phyloP scores from a whole-genome alignment of 1,140 invertebrate genomes.

The Scaptomyza pallida region DNA sequence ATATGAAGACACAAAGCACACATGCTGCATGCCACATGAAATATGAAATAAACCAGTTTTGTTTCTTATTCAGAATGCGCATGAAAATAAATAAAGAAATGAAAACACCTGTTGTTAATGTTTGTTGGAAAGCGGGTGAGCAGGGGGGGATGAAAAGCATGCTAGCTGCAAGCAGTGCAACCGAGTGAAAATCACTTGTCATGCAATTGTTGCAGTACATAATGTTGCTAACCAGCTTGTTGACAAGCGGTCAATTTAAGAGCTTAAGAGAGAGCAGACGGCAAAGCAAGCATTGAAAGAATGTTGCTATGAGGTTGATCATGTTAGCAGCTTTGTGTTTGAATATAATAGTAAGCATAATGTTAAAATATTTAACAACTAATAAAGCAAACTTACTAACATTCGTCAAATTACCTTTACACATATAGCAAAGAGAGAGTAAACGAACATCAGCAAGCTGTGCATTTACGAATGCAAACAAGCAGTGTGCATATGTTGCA shows the following conservation, averaged over 20 bases:
- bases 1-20: constrained; percentile 22
- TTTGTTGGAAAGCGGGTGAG: background rate
- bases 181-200: constrained; percentile 17
- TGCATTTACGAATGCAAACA: background rate
- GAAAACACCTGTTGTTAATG: constrained; percentile 63
- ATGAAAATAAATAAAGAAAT: constrained; percentile 10
- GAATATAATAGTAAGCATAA: too few relatives aligned
- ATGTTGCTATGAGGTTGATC: constrained; percentile 13
- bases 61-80: constrained; percentile 12
- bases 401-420: too few relatives aligned
- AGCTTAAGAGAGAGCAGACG: background rate
- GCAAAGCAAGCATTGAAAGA: constrained; percentile 15
- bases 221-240: background rate
- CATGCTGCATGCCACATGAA: constrained; percentile 1
- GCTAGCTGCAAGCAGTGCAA: constrained; percentile 12
- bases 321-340: background rate
- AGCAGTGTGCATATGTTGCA: constrained; percentile 3
- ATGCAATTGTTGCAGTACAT: constrained; percentile 34
- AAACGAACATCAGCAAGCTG: background rate
- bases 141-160: constrained; percentile 2
- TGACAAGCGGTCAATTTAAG: background rate
- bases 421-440: too few relatives aligned
- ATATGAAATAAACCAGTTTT: constrained; percentile 27
- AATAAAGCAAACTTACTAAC: too few relatives aligned
- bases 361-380: too few relatives aligned